These are phyloP conservation scores for Poeciliopsis prolifica DNA, from an alignment of 2,113 vertebrate genomes.

Conservation along the genomic window DNA sequence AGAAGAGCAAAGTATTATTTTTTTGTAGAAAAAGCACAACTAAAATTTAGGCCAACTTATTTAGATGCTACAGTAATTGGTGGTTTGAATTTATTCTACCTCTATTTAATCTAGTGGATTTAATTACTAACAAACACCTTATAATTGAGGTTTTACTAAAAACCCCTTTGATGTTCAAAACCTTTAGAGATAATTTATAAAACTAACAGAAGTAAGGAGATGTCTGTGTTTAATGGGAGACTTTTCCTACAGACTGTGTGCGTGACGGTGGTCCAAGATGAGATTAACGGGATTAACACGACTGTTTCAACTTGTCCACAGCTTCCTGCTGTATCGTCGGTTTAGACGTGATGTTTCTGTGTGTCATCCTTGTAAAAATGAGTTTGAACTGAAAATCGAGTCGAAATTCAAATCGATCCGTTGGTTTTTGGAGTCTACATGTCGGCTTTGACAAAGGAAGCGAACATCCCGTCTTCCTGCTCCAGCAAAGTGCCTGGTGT, in stretches of 20 bases:
- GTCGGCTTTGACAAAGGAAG: constrained; percentile 95
- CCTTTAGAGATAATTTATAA: not conserved
- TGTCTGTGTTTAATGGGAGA: too few species aligned
- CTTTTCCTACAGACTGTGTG: not conserved
- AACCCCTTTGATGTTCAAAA: not conserved
- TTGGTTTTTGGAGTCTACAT: constrained; percentile 81
- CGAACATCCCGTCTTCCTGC: constrained; percentile 91
- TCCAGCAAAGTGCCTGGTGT: constrained; percentile 92
- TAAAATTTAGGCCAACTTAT: not conserved
- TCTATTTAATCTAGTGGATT: not conserved
- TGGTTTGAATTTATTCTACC: not conserved
- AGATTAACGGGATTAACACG: not conserved
- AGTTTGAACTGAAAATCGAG: not conserved
- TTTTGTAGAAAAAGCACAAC: not conserved
- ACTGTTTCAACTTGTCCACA: not conserved
- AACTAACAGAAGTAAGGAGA: not conserved
- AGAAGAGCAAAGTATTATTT: too few species aligned
- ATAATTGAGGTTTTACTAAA: not conserved
- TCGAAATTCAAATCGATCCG: not conserved
- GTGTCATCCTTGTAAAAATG: not conserved
- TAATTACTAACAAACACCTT: not conserved
- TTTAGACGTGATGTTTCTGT: not conserved
- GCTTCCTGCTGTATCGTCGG: not conserved
- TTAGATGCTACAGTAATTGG: not conserved
- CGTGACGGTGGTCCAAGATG: not conserved